These are phyloP conservation scores for Arctia plantaginis DNA, from an alignment of 2,888 invertebrate species.

Conservation along the genomic window DNA sequence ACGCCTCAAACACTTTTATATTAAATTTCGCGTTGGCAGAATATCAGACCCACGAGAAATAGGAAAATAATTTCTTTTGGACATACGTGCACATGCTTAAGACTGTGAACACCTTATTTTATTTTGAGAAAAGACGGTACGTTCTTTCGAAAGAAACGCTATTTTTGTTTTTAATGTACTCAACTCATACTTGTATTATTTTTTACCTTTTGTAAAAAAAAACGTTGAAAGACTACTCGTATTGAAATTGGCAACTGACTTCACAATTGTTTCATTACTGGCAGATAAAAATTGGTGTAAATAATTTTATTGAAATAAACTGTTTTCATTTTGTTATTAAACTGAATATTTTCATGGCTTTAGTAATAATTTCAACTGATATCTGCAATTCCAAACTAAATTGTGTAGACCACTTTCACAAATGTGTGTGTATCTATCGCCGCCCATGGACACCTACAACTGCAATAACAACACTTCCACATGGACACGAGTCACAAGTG, in stretches of 20 bases:
- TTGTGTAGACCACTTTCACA: no score
- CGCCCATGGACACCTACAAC: no score
- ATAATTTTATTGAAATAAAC: neutral
- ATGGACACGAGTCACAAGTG: no score
- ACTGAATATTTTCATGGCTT: neutral
- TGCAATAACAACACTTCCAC: no score
- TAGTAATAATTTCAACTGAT: no score
- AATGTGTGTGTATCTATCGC: no score
- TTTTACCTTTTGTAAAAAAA: neutral
- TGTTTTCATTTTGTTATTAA: neutral
- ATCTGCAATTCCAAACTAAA: no score
- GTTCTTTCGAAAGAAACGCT: neutral
- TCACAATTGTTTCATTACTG: neutral
- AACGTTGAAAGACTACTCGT: neutral
- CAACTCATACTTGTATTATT: neutral
- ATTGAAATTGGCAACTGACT: neutral
- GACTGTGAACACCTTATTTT: neutral
- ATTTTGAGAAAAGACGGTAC: neutral
- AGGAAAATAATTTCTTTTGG: conserved; percentile 13
- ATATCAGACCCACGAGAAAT: conserved; percentile 6
- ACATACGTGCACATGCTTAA: conserved; percentile 6
- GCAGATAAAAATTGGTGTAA: neutral
- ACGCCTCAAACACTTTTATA: conserved; percentile 38
- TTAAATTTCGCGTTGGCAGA: conserved; percentile 21
- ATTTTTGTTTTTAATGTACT: neutral